Conservation (phyloP, 1,140 invertebrate genomes). For the Campodea augens region DNA sequence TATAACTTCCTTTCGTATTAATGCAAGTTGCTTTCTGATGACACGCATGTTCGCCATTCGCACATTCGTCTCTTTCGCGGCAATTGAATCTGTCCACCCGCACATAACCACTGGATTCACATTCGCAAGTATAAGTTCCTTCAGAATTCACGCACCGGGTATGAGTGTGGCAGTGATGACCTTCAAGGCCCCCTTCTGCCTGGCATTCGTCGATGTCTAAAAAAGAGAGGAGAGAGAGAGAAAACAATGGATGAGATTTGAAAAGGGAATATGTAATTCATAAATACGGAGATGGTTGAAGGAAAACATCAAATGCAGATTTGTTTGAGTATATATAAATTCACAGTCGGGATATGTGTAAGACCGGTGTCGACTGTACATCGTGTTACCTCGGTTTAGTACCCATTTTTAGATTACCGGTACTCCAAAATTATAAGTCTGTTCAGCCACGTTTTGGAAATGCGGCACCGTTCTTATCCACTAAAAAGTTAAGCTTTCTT, state of each 20-base stretch:
- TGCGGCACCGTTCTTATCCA: no score
- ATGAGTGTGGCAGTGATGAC: constrained; percentile 61
- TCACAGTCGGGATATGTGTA: no score
- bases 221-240: constrained; percentile 16
- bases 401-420: no score
- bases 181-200: constrained; percentile 44
- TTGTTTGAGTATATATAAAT: no score
- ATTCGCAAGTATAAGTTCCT: constrained; percentile 63
- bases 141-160: constrained; percentile 57
- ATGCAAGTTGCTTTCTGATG: constrained; percentile 57
- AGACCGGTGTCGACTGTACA: no score
- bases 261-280: no score
- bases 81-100: constrained; percentile 58
- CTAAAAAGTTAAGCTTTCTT: no score
- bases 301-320: no score
- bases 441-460: no score
- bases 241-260: neutral
- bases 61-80: constrained; percentile 60
- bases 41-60: constrained; percentile 44
- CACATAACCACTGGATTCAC: constrained; percentile 55
- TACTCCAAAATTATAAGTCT: no score
- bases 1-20: constrained; percentile 69
- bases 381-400: no score
- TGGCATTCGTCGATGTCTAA: constrained; percentile 66
- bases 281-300: no score